Percentiles rank a stretch among this genome's conserved stretches.
phyloP scores from a whole-genome alignment of 2,113 vertebrate genomes.

The Protomyctophum bolini region DNA sequence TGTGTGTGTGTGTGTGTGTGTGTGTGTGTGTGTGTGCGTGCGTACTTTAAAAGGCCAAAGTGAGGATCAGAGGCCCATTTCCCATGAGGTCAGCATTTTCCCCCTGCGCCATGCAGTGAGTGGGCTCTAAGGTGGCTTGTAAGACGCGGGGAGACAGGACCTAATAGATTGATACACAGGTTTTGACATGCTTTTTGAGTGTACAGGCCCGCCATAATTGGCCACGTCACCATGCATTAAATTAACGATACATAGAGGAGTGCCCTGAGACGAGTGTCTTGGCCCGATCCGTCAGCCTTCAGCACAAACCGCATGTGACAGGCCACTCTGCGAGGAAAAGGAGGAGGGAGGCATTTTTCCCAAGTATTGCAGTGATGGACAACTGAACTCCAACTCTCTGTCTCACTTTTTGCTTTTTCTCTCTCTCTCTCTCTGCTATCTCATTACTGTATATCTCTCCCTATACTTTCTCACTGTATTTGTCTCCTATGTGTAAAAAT shows the following conservation, averaged over 20 bases:
- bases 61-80: slow-evolving; percentile 74
- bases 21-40: too few relatives aligned
- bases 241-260: slow-evolving; percentile 87
- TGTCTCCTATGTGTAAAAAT: too few relatives aligned
- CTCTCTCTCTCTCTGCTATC: neutral
- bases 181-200: slow-evolving; percentile 94
- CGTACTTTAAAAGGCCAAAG: slow-evolving; percentile 62
- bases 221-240: slow-evolving; percentile 91
- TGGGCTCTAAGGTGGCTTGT: slow-evolving; percentile 82
- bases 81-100: slow-evolving; percentile 81
- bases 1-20: too few relatives aligned
- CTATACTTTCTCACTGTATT: too few relatives aligned
- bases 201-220: slow-evolving; percentile 88
- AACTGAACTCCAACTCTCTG: slow-evolving; percentile 54
- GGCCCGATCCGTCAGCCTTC: slow-evolving; percentile 86
- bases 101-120: slow-evolving; percentile 51
- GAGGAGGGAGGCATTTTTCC: slow-evolving; percentile 49
- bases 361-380: slow-evolving; percentile 67
- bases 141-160: slow-evolving; percentile 83
- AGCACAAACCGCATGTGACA: slow-evolving; percentile 83
- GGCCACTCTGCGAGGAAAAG: slow-evolving; percentile 67
- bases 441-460: too few relatives aligned
- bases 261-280: slow-evolving; percentile 90
- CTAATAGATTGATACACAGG: slow-evolving; percentile 91
- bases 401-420: slow-evolving; percentile 13